Evolutionary conservation across 1,140 invertebrate genomes (phyloP), one percentile per base, ranked within the genome.

Genomic region (Polypedilum vanderplanki): DNA sequence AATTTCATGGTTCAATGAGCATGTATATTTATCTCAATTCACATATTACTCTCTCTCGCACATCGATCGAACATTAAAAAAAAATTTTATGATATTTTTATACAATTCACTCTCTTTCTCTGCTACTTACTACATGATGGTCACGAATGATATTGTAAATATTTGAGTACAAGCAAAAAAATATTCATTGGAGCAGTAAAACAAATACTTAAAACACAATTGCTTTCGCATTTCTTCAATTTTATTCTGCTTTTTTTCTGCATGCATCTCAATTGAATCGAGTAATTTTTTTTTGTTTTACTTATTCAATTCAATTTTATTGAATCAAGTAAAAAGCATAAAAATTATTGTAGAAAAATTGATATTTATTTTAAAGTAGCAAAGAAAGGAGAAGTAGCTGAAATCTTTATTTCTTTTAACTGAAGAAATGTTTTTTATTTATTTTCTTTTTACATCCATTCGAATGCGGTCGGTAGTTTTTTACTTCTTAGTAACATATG

Each of bases 11-110:
- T 57, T 57, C 46, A 57, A 15, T 57, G 12, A 57, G 46, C 46
- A 57, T 57, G n/a, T 57, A 46, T 57, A 12, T 57, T 57, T 57
- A 57, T 57, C 46, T 57, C 46, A 57, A 46, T 46, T 46, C 46
- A 57, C 46, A 57, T 33, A 33, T n/a, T n/a, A n/a, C n/a, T n/a
- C n/a, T n/a, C n/a, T n/a, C n/a, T n/a, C n/a, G n/a, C n/a, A n/a
- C n/a, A n/a, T n/a, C n/a, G n/a, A n/a, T n/a, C n/a, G n/a, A n/a
- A n/a, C n/a, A n/a, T n/a, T n/a, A n/a, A n/a, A n/a, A n/a, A n/a
- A n/a, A n/a, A n/a, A n/a, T n/a, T n/a, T n/a, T n/a, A n/a, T n/a
- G n/a, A n/a, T n/a, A n/a, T n/a, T n/a, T n/a, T n/a, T n/a, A n/a
- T n/a, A n/a, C n/a, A n/a, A n/a, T n/a, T n/a, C n/a, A n/a, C n/a